Evolutionary conservation across 2,113 vertebrate genomes (phyloP), one percentile per base, ranked within the genome.

Genomic region (Amia ocellicauda): DNA sequence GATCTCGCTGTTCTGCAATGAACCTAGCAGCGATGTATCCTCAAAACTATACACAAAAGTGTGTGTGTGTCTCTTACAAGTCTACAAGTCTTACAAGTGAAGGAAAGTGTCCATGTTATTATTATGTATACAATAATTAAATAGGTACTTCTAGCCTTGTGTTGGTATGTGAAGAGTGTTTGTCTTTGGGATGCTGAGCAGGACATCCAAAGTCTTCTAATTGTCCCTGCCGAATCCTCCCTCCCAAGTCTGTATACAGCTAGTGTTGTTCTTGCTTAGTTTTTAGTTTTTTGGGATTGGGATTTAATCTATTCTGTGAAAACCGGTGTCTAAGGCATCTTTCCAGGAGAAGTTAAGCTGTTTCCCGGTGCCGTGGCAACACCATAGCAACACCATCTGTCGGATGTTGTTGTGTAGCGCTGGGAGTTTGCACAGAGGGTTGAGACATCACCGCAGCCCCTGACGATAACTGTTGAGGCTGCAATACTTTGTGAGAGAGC

Each of bases 1-100:
- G 80, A 85, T 80, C 74, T 81, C 72, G 78, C 82, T 80, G 81
- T 73, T 74, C 76, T 71, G 75, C 73, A 74, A 80, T 88, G 86
- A 88, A 86, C 83, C 86, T 72, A 56, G 55, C 62, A 67, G 78
- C 78, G 54, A 72, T 73, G 56, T 71, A 67, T 63, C 71, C 74
- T 68, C 62, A 60, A n/a, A n/a, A n/a, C n/a, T n/a, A n/a, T n/a
- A n/a, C n/a, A n/a, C n/a, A n/a, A n/a, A n/a, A n/a, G n/a, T n/a
- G n/a, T n/a, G n/a, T n/a, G n/a, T n/a, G n/a, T n/a, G n/a, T n/a
- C n/a, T n/a, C n/a, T n/a, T n/a, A n/a, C n/a, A n/a, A n/a, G n/a
- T n/a, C n/a, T n/a, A n/a, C n/a, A n/a, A n/a, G n/a, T n/a, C n/a
- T n/a, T n/a, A n/a, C n/a, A n/a, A n/a, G n/a, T n/a, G n/a, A n/a